Percentiles rank a stretch among this genome's conserved stretches.
Conservation (phyloP, 2,797 vertebrate genomes). For the Hirundo rustica region DNA sequence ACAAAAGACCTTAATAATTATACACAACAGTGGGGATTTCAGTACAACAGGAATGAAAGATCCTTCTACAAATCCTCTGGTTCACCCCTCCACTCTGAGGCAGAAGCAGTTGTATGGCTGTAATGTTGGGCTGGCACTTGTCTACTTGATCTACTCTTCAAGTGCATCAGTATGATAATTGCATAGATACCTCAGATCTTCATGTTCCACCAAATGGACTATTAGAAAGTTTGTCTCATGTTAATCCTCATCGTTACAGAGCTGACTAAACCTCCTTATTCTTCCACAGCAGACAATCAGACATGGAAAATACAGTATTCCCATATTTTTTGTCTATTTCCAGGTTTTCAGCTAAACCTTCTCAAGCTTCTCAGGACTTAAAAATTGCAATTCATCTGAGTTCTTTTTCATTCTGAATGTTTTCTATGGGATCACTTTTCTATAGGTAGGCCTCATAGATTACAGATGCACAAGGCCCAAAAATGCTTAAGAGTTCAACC, state of each 20-base stretch:
- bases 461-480: not conserved
- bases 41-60: not conserved
- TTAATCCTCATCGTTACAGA: not conserved
- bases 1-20: not conserved
- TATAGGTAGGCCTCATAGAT: not conserved
- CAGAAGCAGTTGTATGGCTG: not conserved
- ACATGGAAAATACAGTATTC: not conserved
- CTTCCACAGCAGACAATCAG: not conserved
- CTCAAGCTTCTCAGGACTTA: not conserved
- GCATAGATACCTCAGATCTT: not conserved
- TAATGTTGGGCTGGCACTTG: not conserved
- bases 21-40: not conserved
- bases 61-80: not conserved
- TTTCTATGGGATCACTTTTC: not conserved
- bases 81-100: not conserved
- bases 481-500: not conserved
- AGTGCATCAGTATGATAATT: not conserved
- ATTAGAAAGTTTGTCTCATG: not conserved
- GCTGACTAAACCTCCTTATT: not conserved
- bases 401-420: not conserved
- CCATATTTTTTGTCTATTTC: not conserved
- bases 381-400: not conserved
- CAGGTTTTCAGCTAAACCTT: not conserved
- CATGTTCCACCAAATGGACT: not conserved
- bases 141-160: not conserved